Base-by-base conservation (phyloP, 2,113 vertebrate genomes). In the Passer domesticus region DNA sequence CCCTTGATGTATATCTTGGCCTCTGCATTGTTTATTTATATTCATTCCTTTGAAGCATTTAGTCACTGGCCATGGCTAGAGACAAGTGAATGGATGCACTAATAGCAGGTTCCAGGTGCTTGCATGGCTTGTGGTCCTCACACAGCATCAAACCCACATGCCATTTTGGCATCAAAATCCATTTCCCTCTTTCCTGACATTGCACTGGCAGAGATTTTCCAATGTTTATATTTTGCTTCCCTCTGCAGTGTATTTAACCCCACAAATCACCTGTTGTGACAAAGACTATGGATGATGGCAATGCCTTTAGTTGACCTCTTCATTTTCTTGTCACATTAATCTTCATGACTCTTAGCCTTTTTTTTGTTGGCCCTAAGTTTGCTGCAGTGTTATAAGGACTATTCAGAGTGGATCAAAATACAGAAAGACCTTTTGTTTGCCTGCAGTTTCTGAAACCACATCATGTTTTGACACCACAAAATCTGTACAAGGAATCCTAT, bases 1-100 rank as follows among this genome's bases (percentile, higher is more conserved):
- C 13, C 44, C 64, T 89, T 93, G 60, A 67, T 89, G 44, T 74
- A 72, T 60, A 81, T 73, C 52, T 95, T 89, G 56, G 76, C 64
- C 35, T 68, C 39, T 59, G 44, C 4, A 4, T 63, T 86, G 68
- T 91, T 94, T 96, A 67, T 94, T 93, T 96, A 53, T 93, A 95
- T 92, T 33, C 73, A 78, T 89, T 89, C 35, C 64, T 92, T 87
- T 89, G 86, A 94, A 89, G 24, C 23, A 33, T 83, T 88, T 80
- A 67, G 59, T 88, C 28, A 75, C 47, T 52, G 89, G 33, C 69
- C 80, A 44, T 64, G 44, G 33, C 80, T 92, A 81, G 47, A 94
- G 44, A 91, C 77, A 87, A 73, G 86, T 96, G 91, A 92, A 83
- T 18, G 60, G 39, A 55, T 58, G 25, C 1, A 4, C 31, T 81